Percentiles rank a stretch among this genome's conserved stretches.
Conservation (phyloP, 1,140 invertebrate species). For the Coptotermes formosanus region DNA sequence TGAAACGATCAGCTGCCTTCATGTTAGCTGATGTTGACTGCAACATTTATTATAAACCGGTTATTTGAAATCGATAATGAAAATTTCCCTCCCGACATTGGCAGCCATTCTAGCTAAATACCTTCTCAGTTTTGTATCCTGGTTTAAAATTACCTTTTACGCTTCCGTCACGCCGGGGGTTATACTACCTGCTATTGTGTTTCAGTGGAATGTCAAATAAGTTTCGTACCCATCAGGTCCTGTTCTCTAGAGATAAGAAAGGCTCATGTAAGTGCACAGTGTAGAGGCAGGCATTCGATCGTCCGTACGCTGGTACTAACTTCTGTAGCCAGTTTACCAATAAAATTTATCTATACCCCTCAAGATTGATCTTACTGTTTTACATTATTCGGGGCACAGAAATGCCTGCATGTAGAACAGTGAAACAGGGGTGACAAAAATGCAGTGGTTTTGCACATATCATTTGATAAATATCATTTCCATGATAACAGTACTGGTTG, state of each 20-base stretch:
- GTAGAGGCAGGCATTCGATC: neutral
- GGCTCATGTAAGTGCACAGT: neutral
- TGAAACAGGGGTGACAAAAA: slow-evolving; percentile 1
- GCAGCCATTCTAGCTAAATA: neutral
- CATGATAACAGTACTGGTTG: too few species aligned
- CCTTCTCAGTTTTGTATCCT: neutral
- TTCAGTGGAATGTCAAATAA: slow-evolving; percentile 9
- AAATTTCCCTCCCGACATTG: neutral
- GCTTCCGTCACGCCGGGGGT: neutral
- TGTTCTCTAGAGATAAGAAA: neutral
- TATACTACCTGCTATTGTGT: neutral
- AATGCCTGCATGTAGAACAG: neutral
- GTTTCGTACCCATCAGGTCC: slow-evolving; percentile 13
- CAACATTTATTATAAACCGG: neutral
- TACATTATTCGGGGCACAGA: neutral
- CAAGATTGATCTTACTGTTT: slow-evolving; percentile 4
- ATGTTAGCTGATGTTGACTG: neutral
- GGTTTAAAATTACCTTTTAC: slow-evolving; percentile 13
- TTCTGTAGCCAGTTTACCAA: neutral
- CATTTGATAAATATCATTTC: too few species aligned
- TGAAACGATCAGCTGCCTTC: neutral
- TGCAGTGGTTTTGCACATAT: too few species aligned
- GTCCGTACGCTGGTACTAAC: neutral
- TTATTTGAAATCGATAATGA: neutral
- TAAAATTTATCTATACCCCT: neutral